Evolutionary conservation across 2,888 invertebrate species (phyloP).

Genomic region (Oligia strigilis): DNA sequence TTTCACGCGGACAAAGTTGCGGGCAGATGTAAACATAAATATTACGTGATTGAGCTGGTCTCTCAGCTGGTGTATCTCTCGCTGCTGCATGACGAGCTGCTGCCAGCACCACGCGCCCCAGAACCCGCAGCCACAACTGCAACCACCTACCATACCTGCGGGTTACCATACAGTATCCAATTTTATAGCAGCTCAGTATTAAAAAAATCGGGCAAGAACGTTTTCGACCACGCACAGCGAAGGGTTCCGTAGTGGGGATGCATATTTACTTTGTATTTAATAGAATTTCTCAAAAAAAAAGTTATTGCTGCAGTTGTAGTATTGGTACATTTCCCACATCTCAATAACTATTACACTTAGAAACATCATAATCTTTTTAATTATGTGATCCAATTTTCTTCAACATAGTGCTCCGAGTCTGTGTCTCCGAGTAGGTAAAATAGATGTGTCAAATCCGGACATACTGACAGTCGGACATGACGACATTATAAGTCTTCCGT

Average conservation of each 20-base stretch:
- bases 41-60: constrained; percentile 86
- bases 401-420: not conserved
- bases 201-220: too few relatives aligned
- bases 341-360: not conserved
- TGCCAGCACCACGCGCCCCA: constrained; percentile 90
- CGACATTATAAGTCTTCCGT: not conserved
- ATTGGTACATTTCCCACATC: not conserved
- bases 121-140: constrained; percentile 83
- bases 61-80: constrained; percentile 92
- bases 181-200: not conserved
- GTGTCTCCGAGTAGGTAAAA: not conserved
- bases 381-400: not conserved
- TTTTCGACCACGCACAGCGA: too few relatives aligned
- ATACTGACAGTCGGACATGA: not conserved
- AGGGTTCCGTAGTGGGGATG: not conserved
- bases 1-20: too few relatives aligned
- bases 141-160: constrained; percentile 83
- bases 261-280: not conserved
- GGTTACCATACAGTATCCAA: not conserved
- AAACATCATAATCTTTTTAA: not conserved
- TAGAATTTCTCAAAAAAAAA: not conserved
- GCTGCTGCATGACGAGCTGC: constrained; percentile 91
- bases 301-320: not conserved
- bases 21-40: too few relatives aligned
- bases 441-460: not conserved